Percentiles rank a stretch among this genome's conserved stretches.
phyloP scores from a whole-genome alignment of 2,888 invertebrate species.

The Nephrotoma flavescens region DNA sequence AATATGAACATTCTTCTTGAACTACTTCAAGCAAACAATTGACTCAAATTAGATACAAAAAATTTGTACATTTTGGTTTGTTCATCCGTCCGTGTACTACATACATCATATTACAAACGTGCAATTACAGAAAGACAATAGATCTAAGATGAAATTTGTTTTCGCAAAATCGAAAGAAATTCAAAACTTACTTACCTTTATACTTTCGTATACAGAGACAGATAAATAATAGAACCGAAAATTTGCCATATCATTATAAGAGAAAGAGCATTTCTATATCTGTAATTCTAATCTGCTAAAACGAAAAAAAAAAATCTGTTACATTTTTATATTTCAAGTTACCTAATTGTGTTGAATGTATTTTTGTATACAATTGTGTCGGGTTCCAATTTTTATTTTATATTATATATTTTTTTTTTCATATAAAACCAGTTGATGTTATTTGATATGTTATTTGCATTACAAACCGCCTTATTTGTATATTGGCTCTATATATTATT shows the following conservation, averaged over 20 bases:
- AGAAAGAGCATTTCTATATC: background rate
- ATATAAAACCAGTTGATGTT: background rate
- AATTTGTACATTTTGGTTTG: background rate
- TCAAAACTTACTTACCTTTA: background rate
- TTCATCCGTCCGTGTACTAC: background rate
- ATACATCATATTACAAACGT: background rate
- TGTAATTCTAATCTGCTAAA: background rate
- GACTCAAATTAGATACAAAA: background rate
- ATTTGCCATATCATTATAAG: background rate
- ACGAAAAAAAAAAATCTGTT: background rate
- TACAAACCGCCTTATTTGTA: background rate
- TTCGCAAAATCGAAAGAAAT: background rate
- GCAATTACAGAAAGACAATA: background rate
- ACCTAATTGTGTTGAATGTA: background rate
- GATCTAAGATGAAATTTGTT: background rate
- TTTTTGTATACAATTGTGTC: background rate
- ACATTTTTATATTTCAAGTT: background rate
- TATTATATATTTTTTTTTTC: too few species aligned
- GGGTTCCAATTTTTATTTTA: background rate
- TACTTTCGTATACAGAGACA: background rate
- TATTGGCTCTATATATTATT: background rate
- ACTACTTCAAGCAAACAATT: background rate
- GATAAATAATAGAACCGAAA: background rate
- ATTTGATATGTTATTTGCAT: background rate
- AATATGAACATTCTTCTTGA: background rate